Conservation (phyloP, 1,140 invertebrate species). For the Maconellicoccus hirsutus region DNA sequence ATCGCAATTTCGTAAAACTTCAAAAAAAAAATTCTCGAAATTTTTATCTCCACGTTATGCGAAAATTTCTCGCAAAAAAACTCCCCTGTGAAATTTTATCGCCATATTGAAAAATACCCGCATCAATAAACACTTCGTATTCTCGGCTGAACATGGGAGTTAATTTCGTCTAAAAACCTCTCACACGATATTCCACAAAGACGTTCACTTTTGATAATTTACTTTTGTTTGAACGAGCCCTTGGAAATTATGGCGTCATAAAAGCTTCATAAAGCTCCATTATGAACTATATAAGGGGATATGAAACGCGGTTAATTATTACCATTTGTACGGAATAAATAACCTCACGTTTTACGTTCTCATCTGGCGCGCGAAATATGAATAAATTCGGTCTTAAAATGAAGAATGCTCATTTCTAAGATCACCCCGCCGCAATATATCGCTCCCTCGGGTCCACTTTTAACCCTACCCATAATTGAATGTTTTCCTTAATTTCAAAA, state of each 20-base stretch:
- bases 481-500: constrained; percentile 19
- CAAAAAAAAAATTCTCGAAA: no score
- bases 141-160: no score
- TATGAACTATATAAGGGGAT: background rate
- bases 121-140: no score
- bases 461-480: constrained; percentile 22
- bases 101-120: no score
- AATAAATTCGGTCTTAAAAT: constrained; percentile 14
- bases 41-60: no score
- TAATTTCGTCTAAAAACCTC: no score
- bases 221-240: background rate
- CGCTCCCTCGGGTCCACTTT: constrained; percentile 14
- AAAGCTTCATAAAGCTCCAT: constrained; percentile 19
- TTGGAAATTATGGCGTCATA: constrained; percentile 12
- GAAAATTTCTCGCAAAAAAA: no score
- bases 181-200: no score
- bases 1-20: no score
- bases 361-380: constrained; percentile 17
- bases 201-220: no score
- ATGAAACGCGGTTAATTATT: constrained; percentile 16
- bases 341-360: constrained; percentile 12
- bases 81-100: no score
- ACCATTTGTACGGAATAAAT: constrained; percentile 16
- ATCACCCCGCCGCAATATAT: constrained; percentile 14
- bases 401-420: constrained; percentile 15